Evolutionary conservation across 2,113 vertebrate species (phyloP).

Genomic region (Anthoscopus minutus): DNA sequence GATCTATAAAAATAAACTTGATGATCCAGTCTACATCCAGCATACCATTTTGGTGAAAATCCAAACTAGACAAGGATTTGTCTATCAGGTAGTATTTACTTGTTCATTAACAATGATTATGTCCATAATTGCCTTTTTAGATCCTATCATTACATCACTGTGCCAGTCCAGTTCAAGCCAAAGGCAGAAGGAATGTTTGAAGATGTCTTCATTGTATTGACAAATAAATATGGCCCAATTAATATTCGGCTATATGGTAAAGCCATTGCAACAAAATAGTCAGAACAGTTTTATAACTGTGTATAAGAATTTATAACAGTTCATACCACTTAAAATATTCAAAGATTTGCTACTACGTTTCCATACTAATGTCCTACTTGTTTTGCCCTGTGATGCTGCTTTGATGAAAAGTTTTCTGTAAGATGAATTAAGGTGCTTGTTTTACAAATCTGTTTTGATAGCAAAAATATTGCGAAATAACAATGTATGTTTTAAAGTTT

Average conservation of each 20-base stretch:
- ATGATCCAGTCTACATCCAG: neutral
- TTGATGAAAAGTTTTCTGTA: conserved; percentile 56
- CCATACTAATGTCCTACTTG: conserved; percentile 1
- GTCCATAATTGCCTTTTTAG: conserved; percentile 57
- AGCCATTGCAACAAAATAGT: conserved; percentile 60
- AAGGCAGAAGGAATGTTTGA: conserved; percentile 73
- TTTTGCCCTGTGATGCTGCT: conserved; percentile 58
- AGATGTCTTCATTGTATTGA: conserved; percentile 77
- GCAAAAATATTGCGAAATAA: conserved; percentile 28
- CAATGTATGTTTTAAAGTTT: conserved; percentile 28
- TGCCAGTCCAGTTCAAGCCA: conserved; percentile 92
- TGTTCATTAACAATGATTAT: neutral
- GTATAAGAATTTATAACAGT: neutral
- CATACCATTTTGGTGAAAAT: neutral
- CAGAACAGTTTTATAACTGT: neutral
- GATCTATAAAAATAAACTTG: neutral
- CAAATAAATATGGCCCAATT: conserved; percentile 71
- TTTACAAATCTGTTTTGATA: conserved; percentile 36
- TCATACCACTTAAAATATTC: neutral
- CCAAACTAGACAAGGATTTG: neutral
- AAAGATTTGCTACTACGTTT: neutral
- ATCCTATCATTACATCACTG: conserved; percentile 88
- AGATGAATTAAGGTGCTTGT: conserved; percentile 40
- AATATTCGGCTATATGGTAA: conserved; percentile 82
- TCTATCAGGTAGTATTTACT: neutral